Conservation (phyloP, 2,797 vertebrate genomes). For the Neoniphon sammara region DNA sequence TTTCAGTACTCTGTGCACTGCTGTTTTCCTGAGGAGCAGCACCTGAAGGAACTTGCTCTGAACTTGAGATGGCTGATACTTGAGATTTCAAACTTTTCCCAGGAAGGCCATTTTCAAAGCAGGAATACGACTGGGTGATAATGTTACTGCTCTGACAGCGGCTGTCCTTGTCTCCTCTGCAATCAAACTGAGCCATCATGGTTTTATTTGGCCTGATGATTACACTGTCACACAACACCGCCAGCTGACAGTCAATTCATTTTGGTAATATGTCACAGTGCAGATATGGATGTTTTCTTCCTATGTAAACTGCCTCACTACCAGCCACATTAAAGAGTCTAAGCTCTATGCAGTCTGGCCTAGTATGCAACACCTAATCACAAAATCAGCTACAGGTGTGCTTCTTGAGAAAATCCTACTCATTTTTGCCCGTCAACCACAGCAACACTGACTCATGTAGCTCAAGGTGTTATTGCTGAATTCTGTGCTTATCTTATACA, state of each 20-base stretch:
- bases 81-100: slow-evolving; percentile 14
- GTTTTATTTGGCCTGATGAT: background rate
- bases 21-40: slow-evolving; percentile 5
- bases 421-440: background rate
- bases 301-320: background rate
- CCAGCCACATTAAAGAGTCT: background rate
- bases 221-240: background rate
- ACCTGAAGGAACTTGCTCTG: background rate
- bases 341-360: background rate
- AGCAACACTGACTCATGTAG: background rate
- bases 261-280: background rate
- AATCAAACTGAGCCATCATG: slow-evolving; percentile 43
- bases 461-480: background rate
- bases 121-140: background rate
- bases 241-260: background rate
- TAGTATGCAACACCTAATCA: slow-evolving; percentile 53
- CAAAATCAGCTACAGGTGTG: slow-evolving; percentile 67
- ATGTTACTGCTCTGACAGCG: background rate
- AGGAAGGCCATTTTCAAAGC: background rate
- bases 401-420: background rate
- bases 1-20: background rate
- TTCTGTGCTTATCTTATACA: too few species aligned
- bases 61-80: background rate
- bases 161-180: slow-evolving; percentile 3
- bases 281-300: background rate